phyloP scores from a whole-genome alignment of 2,797 vertebrate species.

The Sternarchorhynchus goeldii region DNA sequence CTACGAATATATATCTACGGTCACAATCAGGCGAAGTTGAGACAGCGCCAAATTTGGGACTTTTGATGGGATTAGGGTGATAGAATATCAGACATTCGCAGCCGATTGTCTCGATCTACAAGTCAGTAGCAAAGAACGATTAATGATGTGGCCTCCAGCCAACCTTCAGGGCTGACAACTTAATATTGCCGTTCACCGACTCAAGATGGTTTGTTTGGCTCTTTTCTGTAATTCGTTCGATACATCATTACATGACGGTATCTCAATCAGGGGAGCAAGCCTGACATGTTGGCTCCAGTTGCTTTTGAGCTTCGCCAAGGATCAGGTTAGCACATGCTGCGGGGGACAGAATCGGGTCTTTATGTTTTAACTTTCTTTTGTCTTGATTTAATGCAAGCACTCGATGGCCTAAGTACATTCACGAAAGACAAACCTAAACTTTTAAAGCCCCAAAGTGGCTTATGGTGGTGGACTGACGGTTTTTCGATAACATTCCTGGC shows the following conservation, averaged over 20 bases:
- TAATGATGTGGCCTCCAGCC: constrained; percentile 20
- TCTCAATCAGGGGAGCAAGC: constrained; percentile 2
- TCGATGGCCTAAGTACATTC: constrained; percentile 23
- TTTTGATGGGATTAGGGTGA: constrained; percentile 21
- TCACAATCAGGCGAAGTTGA: constrained; percentile 2
- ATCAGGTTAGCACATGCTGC: constrained; percentile 51
- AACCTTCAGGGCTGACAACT: constrained; percentile 32
- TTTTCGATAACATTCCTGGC: constrained; percentile 69
- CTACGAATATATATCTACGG: background rate
- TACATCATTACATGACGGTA: constrained; percentile 12
- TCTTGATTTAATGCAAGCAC: constrained; percentile 57
- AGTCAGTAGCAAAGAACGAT: constrained; percentile 11
- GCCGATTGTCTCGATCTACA: constrained; percentile 16
- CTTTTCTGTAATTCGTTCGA: background rate
- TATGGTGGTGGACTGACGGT: constrained; percentile 61
- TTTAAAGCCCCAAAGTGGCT: constrained; percentile 63
- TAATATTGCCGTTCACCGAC: constrained; percentile 8
- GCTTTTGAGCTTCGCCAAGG: constrained; percentile 29
- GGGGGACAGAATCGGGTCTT: constrained; percentile 33
- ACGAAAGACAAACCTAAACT: constrained; percentile 61
- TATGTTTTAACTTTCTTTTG: constrained; percentile 56
- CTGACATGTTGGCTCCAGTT: constrained; percentile 54
- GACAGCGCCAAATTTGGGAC: constrained; percentile 1
- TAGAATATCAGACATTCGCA: constrained; percentile 18
- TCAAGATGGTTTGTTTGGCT: background rate